phyloP scores from a whole-genome alignment of 2,113 vertebrate genomes.

The Raphicerus campestris region DNA sequence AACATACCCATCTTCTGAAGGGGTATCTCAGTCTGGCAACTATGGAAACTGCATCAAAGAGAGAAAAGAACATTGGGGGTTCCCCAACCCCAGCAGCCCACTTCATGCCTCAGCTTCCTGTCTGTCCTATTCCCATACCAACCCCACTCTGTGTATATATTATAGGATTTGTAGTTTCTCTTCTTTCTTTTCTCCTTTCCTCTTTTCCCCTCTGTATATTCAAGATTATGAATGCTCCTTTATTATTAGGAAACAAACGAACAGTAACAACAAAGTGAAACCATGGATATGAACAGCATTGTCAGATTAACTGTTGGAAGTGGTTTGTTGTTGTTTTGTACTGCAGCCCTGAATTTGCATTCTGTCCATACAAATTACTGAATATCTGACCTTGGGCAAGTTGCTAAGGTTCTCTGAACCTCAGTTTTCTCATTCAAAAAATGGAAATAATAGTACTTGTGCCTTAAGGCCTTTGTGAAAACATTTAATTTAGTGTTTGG shows the following conservation, averaged over 20 bases:
- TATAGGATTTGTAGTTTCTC: slow-evolving; percentile 89
- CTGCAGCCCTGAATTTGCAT: background rate
- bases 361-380: background rate
- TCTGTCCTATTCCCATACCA: slow-evolving; percentile 70
- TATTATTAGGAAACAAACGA: slow-evolving; percentile 81
- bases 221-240: slow-evolving; percentile 77
- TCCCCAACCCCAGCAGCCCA: slow-evolving; percentile 27
- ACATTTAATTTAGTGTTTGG: background rate
- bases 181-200: slow-evolving; percentile 29
- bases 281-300: slow-evolving; percentile 88
- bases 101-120: slow-evolving; percentile 74
- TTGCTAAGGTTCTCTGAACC: background rate
- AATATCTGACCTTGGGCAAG: background rate
- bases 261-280: slow-evolving; percentile 43
- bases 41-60: slow-evolving; percentile 67
- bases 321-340: slow-evolving; percentile 83
- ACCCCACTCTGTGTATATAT: slow-evolving; percentile 87
- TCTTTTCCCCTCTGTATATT: slow-evolving; percentile 52
- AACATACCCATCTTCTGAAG: slow-evolving; percentile 63
- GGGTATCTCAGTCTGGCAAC: slow-evolving; percentile 70
- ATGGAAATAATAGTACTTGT: background rate
- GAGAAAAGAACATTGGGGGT: slow-evolving; percentile 54
- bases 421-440: background rate
- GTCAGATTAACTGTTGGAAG: slow-evolving; percentile 84
- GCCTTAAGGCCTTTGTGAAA: background rate